phyloP scores from a whole-genome alignment of 1,140 invertebrate species.

The Cylas formicarius region DNA sequence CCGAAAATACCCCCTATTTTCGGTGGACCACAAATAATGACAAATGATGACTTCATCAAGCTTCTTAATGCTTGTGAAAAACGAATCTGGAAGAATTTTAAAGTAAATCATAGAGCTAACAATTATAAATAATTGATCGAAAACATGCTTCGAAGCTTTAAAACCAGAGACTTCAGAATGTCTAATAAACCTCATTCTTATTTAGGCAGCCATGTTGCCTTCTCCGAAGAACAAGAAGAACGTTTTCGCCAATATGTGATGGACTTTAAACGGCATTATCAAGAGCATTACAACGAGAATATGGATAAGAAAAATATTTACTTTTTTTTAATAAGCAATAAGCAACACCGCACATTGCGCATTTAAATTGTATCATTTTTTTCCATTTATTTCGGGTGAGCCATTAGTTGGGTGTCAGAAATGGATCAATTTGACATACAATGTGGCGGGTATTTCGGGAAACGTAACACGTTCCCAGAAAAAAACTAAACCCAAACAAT shows the following conservation, averaged over 20 bases:
- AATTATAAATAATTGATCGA: constrained; percentile 27
- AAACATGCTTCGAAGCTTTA: constrained; percentile 4
- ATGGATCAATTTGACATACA: too few species aligned
- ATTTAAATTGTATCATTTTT: too few species aligned
- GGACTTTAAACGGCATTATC: too few species aligned
- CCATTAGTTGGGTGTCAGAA: too few species aligned
- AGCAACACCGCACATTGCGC: too few species aligned
- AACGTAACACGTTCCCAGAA: too few species aligned
- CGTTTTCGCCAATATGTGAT: constrained; percentile 41
- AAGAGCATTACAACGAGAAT: too few species aligned
- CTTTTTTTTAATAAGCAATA: too few species aligned
- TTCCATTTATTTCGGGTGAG: too few species aligned
- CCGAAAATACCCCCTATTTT: constrained; percentile 5
- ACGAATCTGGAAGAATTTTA: constrained; percentile 11
- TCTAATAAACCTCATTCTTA: constrained; percentile 41
- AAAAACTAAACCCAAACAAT: too few species aligned
- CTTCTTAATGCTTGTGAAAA: neutral
- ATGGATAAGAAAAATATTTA: too few species aligned
- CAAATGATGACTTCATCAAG: constrained; percentile 3
- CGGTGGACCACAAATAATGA: constrained; percentile 5
- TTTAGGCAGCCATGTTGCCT: constrained; percentile 36
- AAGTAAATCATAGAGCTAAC: constrained; percentile 27
- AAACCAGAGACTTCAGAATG: constrained; percentile 38
- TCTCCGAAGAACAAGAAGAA: constrained; percentile 30
- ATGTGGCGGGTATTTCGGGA: too few species aligned